Conservation (phyloP, 2,113 vertebrate genomes). For the Gobio gobio region DNA sequence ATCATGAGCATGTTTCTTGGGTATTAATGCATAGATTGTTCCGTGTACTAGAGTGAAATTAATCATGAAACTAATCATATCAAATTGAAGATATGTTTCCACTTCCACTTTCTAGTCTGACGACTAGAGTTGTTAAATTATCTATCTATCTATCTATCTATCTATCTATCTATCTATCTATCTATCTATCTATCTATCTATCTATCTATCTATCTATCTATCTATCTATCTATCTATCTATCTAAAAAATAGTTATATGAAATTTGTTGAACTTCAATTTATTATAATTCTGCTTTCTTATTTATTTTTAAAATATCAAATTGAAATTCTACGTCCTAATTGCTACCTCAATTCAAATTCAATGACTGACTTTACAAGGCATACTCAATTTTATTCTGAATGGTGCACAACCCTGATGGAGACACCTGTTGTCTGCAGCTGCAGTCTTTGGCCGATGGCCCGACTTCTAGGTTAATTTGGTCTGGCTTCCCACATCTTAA, state of each 20-base stretch:
- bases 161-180: background rate
- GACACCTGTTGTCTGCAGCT: conserved; percentile 14
- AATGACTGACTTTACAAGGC: background rate
- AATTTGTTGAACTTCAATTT: background rate
- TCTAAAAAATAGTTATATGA: no score
- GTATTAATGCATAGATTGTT: no score
- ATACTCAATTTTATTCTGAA: background rate
- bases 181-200: background rate
- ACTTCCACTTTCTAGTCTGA: no score
- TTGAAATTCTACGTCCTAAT: background rate
- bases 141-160: background rate
- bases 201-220: background rate
- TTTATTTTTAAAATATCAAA: background rate
- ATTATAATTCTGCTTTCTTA: background rate
- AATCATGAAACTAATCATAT: no score
- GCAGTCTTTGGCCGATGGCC: conserved; percentile 33
- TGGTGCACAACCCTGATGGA: background rate
- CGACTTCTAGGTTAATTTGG: conserved; percentile 38
- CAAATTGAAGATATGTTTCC: no score
- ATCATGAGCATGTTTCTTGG: background rate
- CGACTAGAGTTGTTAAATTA: no score
- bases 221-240: no score
- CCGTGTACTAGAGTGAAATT: no score
- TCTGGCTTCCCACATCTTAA: conserved; percentile 31
- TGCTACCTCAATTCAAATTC: conserved; percentile 2